A percentile compares a stretch with the other conserved stretches of the same genome.
phyloP scores from a whole-genome alignment of 2,888 invertebrate species.

The Spialia ferax region DNA sequence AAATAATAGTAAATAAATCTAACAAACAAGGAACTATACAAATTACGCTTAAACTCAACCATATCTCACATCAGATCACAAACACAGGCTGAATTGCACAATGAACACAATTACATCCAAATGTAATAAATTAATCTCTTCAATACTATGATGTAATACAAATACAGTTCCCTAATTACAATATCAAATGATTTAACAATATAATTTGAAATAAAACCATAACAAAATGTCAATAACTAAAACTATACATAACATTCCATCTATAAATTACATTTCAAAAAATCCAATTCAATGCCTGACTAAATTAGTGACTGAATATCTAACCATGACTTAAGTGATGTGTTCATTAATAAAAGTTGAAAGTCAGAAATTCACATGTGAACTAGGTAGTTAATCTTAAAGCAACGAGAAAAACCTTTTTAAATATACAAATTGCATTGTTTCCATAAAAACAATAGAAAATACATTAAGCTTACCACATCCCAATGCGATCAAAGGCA shows the following conservation, averaged over 20 bases:
- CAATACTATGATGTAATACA: slow-evolving; percentile 62
- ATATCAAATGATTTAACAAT: slow-evolving; percentile 83
- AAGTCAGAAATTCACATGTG: slow-evolving; percentile 62
- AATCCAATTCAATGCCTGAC: slow-evolving; percentile 56
- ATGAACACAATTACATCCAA: slow-evolving; percentile 77
- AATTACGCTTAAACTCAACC: slow-evolving; percentile 76
- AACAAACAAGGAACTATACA: slow-evolving; percentile 84
- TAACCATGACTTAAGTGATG: slow-evolving; percentile 63
- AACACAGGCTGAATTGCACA: slow-evolving; percentile 82
- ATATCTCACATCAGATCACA: slow-evolving; percentile 84
- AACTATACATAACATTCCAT: slow-evolving; percentile 72
- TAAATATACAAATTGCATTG: slow-evolving; percentile 49
- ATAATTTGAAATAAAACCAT: slow-evolving; percentile 72
- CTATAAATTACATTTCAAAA: slow-evolving; percentile 57
- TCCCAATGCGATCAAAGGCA: slow-evolving; percentile 63
- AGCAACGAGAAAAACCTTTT: slow-evolving; percentile 59
- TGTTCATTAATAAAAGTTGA: slow-evolving; percentile 57
- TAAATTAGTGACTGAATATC: slow-evolving; percentile 60
- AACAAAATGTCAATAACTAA: slow-evolving; percentile 78
- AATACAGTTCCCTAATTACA: slow-evolving; percentile 71
- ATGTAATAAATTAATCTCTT: slow-evolving; percentile 85
- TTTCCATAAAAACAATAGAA: slow-evolving; percentile 68
- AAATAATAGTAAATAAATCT: slow-evolving; percentile 69
- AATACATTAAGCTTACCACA: slow-evolving; percentile 70
- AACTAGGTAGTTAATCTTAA: slow-evolving; percentile 60